Base-by-base conservation (phyloP, 2,888 invertebrate genomes). In the Oscheius sp. region DNA sequence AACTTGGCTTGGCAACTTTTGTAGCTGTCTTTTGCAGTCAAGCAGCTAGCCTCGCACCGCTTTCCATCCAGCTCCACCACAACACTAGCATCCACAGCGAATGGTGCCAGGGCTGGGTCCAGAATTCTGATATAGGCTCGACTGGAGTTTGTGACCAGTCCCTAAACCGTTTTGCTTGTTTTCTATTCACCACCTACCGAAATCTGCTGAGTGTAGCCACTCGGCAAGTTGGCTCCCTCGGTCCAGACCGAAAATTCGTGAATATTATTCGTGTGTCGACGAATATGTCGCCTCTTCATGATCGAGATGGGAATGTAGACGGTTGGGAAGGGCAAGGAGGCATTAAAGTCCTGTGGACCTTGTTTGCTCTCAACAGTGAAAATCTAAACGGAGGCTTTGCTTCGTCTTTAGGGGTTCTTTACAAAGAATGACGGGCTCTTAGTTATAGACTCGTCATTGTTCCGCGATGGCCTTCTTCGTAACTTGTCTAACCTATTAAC, bases 291-390 rank as follows among this genome's bases (percentile, higher is more conserved):
- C 21, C 29, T 47, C 42, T 58, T 42, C 47, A 58, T 58, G 2
- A 70, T 48, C 21, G 70, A 55, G 32, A 70, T 70, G 33, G 70
- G 58, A 37, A 70, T 29, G 48, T 70, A 70, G n/a, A 59, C 70
- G 0, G 70, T 58, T 9, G 70, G 70, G 35, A 70, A 70, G n/a
- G 58, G 29, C 42, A 58, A 10, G 7, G 47, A 11, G 5, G 1
- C 59, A 32, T 70, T 42, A 33, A 70, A 70, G 3, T 21, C 58
- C 32, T 58, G 42, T n/a, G 47, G n/a, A 4, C 21, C 47, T 29
- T 48, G n/a, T n/a, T 10, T 48, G n/a, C 48, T 53, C 29, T 53
- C 53, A 53, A 53, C 29, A 3, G 53, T 29, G 11, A 53, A 53
- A 1, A 53, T 29, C 53, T 53, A 11, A 11, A 42, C 7, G 7